A percentile compares a stretch with the other conserved stretches of the same genome.
These are phyloP conservation scores for Xanthostigma xanthostigma DNA, from an alignment of 2,888 invertebrate species.

Conservation along the genomic window DNA sequence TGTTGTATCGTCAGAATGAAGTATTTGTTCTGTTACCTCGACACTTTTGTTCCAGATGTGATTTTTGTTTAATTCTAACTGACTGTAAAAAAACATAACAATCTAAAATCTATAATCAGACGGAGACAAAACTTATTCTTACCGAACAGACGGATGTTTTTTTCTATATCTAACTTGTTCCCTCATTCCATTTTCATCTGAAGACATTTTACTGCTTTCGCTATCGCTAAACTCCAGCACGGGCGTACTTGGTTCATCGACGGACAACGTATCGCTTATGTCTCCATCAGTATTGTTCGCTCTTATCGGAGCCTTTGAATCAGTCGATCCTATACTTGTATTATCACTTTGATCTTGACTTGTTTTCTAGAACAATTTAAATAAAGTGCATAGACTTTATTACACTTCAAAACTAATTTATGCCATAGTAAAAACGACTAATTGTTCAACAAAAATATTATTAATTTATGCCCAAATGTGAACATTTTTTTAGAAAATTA, in stretches of 20 bases:
- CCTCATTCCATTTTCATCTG: neutral
- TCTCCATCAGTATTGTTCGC: neutral
- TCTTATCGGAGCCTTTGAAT: neutral
- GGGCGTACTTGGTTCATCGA: slow-evolving; percentile 4
- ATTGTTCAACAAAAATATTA: too few relatives aligned
- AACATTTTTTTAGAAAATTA: too few relatives aligned
- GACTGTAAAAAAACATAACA: slow-evolving; percentile 24
- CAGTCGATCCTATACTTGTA: neutral
- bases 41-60: slow-evolving; percentile 60
- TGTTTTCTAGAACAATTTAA: too few relatives aligned
- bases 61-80: slow-evolving; percentile 52
- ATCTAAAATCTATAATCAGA: neutral
- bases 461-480: too few relatives aligned
- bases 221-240: slow-evolving; percentile 5
- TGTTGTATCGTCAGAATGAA: slow-evolving; percentile 39
- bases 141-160: slow-evolving; percentile 26
- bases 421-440: too few relatives aligned
- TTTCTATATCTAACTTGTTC: slow-evolving; percentile 22
- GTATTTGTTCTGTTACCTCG: slow-evolving; percentile 49
- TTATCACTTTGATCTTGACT: neutral
- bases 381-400: too few relatives aligned
- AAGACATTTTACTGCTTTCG: slow-evolving; percentile 1
- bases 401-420: too few relatives aligned
- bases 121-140: slow-evolving; percentile 12
- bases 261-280: neutral